These are phyloP conservation scores for Diplosoma virens DNA, from an alignment of 23 tunicate genomes.

Conservation along the genomic window DNA sequence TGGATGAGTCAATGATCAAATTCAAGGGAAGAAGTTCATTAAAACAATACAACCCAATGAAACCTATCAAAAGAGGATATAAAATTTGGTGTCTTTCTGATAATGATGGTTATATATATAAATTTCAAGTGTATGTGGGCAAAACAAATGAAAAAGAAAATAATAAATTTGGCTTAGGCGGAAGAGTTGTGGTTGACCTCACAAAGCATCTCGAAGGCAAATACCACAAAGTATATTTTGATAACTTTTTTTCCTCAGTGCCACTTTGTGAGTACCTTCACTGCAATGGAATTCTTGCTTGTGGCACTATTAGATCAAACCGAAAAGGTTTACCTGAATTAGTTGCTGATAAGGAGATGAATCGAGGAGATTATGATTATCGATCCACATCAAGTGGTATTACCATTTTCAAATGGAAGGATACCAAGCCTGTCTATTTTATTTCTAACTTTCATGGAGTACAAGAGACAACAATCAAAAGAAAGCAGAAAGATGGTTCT, in stretches of 20 bases:
- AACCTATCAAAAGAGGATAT: constrained; percentile 26
- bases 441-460: constrained; percentile 14
- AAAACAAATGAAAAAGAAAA: background rate
- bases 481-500: constrained; percentile 2
- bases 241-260: constrained; percentile 8
- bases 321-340: constrained; percentile 10
- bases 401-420: constrained; percentile 6
- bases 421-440: constrained; percentile 20
- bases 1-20: constrained; percentile 15
- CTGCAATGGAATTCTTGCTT: background rate
- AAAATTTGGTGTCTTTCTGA: constrained; percentile 17
- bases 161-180: constrained; percentile 13
- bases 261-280: background rate
- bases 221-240: constrained; percentile 10
- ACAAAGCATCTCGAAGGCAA: background rate
- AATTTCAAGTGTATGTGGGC: constrained; percentile 10
- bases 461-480: background rate
- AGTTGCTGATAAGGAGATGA: background rate
- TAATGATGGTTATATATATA: background rate
- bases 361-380: constrained; percentile 14
- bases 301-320: constrained; percentile 22
- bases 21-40: constrained; percentile 12
- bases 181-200: background rate
- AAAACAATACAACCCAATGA: constrained; percentile 29
- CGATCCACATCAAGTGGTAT: background rate